These are phyloP conservation scores for Tragelaphus imberbis DNA, from an alignment of 2,113 vertebrate species.

Conservation along the genomic window DNA sequence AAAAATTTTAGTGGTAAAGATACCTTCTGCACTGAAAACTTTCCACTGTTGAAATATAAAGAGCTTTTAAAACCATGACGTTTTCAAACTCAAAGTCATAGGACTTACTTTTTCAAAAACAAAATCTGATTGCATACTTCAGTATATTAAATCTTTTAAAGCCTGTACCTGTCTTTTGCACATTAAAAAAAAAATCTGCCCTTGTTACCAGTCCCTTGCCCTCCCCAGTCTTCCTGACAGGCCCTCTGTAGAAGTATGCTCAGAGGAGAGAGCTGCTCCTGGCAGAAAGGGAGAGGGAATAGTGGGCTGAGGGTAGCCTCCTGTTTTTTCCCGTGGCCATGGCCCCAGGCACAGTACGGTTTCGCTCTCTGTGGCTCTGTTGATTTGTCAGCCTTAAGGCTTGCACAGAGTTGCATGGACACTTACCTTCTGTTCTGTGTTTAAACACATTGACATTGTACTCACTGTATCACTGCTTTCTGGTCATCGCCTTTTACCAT, in stretches of 20 bases:
- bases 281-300: not conserved
- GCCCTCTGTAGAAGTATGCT: not conserved
- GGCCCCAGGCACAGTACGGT: not conserved
- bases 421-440: not conserved
- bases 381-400: not conserved
- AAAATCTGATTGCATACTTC: not conserved
- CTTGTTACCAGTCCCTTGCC: rapidly evolving
- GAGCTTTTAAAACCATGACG: not conserved
- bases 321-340: not conserved
- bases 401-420: not conserved
- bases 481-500: not conserved
- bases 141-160: not conserved
- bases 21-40: not conserved
- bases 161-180: not conserved
- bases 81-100: not conserved
- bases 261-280: not conserved
- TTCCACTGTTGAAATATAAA: not conserved
- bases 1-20: not conserved
- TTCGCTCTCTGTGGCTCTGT: not conserved
- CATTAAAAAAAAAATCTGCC: not conserved
- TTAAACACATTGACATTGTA: not conserved
- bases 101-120: not conserved
- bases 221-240: not conserved
- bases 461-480: not conserved
- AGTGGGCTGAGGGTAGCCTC: not conserved